Conservation (phyloP, 2,113 vertebrate genomes). For the Pandion haliaetus region DNA sequence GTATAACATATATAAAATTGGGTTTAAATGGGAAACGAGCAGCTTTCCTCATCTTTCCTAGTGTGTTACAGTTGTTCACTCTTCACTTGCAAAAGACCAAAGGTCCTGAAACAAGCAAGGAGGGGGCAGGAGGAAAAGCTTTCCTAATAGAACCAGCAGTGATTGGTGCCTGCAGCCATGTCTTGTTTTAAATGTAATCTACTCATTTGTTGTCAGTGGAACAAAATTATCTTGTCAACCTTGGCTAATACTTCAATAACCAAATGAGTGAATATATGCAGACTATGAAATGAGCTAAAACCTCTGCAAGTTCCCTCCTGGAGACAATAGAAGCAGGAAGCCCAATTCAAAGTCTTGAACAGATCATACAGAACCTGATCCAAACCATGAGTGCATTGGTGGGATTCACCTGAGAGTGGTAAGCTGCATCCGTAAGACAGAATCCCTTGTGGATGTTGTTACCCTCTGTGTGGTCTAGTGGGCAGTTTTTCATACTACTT, state of each 20-base stretch:
- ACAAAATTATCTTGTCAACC: not conserved
- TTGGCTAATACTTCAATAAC: not conserved
- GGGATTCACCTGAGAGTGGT: not conserved
- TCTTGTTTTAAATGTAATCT: not conserved
- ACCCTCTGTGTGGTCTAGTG: not conserved
- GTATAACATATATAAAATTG: not conserved
- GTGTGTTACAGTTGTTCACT: not conserved
- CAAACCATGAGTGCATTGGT: not conserved
- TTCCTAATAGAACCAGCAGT: not conserved
- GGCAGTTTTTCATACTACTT: not conserved
- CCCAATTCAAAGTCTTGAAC: not conserved
- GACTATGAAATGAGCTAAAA: not conserved
- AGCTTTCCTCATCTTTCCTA: not conserved
- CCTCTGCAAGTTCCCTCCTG: not conserved
- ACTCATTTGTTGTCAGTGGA: not conserved
- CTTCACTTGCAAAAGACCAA: not conserved
- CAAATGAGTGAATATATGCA: not conserved
- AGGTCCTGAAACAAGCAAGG: not conserved
- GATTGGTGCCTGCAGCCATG: not conserved
- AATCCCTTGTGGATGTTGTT: not conserved
- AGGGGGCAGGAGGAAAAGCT: not conserved
- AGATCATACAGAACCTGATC: not conserved
- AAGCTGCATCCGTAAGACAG: not conserved
- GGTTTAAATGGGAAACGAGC: not conserved
- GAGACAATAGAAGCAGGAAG: not conserved